Percentiles rank a stretch among this genome's conserved stretches.
Conservation (phyloP, 2,113 vertebrate genomes). For the Paramormyrops kingsleyae region DNA sequence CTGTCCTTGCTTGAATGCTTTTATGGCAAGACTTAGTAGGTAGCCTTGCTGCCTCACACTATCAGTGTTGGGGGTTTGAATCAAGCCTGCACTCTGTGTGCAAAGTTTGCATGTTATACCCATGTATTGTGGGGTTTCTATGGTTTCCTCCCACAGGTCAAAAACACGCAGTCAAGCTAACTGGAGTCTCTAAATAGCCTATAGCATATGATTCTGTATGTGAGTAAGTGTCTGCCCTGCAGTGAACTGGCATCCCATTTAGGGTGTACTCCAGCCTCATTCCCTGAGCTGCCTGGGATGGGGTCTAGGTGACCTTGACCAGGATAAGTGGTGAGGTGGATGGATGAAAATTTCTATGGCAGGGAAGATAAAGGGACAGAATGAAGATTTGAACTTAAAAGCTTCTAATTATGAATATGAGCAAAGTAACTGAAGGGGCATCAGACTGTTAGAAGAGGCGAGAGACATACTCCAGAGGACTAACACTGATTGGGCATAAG, state of each 20-base stretch:
- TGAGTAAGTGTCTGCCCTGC: neutral
- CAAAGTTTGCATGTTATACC: neutral
- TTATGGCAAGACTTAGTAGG: neutral
- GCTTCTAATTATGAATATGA: slow-evolving; percentile 87
- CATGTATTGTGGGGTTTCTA: neutral
- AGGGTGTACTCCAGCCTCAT: neutral
- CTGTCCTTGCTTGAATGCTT: neutral
- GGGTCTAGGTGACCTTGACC: slow-evolving; percentile 37
- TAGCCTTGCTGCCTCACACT: neutral
- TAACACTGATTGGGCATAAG: slow-evolving; percentile 80
- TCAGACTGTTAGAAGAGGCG: slow-evolving; percentile 66
- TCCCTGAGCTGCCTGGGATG: neutral
- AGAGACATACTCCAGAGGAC: slow-evolving; percentile 70
- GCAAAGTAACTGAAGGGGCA: slow-evolving; percentile 75
- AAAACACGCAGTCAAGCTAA: neutral
- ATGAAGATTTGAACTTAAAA: slow-evolving; percentile 92
- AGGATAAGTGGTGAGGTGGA: neutral
- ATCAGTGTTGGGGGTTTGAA: neutral
- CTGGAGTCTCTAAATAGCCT: neutral
- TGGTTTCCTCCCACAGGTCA: neutral
- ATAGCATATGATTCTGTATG: neutral
- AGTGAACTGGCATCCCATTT: neutral
- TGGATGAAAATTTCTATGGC: slow-evolving; percentile 74
- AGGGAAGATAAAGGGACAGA: slow-evolving; percentile 71
- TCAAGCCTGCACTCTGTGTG: neutral